A percentile compares a stretch with the other conserved stretches of the same genome.
phyloP scores from a whole-genome alignment of 1,140 invertebrate species.

The Drosophila pallidifrons region DNA sequence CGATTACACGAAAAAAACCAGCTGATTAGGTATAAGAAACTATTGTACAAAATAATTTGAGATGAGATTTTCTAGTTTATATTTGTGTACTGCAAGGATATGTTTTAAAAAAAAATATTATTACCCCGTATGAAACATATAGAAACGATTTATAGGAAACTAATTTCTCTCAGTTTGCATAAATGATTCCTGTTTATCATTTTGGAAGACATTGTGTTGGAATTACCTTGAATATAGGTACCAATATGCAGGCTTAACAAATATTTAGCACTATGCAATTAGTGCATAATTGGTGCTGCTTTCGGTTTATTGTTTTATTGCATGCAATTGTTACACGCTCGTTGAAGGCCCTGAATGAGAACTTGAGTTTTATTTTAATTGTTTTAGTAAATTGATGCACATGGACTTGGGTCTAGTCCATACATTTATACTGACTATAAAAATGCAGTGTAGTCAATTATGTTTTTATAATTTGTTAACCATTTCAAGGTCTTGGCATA shows the following conservation, averaged over 20 bases:
- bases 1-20: too few relatives aligned
- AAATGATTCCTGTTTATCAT: neutral
- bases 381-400: slow-evolving; percentile 62
- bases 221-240: neutral
- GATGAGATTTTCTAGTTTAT: too few relatives aligned
- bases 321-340: slow-evolving; percentile 60
- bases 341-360: slow-evolving; percentile 43
- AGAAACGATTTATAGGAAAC: too few relatives aligned
- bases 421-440: slow-evolving; percentile 40
- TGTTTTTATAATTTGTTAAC: slow-evolving; percentile 17
- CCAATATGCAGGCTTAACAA: slow-evolving; percentile 2
- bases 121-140: too few relatives aligned
- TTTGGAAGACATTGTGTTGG: neutral
- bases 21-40: too few relatives aligned
- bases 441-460: slow-evolving; percentile 35
- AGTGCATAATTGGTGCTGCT: slow-evolving; percentile 59
- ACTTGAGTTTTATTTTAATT: slow-evolving; percentile 58
- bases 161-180: neutral
- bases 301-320: slow-evolving; percentile 70
- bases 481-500: slow-evolving; percentile 46
- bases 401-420: slow-evolving; percentile 20
- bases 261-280: slow-evolving; percentile 41
- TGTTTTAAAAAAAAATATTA: too few relatives aligned
- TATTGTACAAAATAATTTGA: too few relatives aligned
- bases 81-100: too few relatives aligned